These are phyloP conservation scores for Leptarthrus brevirostris DNA, from an alignment of 2,888 invertebrate species.

Conservation along the genomic window DNA sequence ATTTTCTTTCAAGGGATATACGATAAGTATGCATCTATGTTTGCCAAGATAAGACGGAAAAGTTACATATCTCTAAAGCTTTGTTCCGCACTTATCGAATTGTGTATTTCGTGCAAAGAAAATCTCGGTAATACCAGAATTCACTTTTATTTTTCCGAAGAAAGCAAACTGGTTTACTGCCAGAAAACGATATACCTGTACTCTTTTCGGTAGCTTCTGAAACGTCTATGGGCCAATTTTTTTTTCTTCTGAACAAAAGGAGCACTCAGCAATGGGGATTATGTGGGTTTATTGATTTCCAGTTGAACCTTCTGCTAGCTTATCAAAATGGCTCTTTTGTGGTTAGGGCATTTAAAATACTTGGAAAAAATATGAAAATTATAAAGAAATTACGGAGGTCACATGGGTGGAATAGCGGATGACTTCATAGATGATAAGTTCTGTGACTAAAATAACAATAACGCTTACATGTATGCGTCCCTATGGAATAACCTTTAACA, in stretches of 20 bases:
- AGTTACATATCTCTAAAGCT: background rate
- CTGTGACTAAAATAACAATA: constrained; percentile 51
- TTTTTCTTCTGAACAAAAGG: too few species aligned
- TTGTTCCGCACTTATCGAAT: constrained; percentile 26
- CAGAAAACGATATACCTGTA: too few species aligned
- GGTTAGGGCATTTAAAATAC: background rate
- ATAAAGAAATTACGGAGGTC: background rate
- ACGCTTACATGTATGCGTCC: constrained; percentile 17
- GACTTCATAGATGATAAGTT: constrained; percentile 32
- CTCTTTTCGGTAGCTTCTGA: too few species aligned
- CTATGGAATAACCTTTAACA: constrained; percentile 50
- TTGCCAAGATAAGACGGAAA: background rate
- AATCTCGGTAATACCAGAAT: background rate
- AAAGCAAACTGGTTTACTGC: too few species aligned
- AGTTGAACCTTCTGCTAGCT: too few species aligned
- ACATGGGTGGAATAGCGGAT: background rate
- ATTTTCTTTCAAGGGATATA: constrained; percentile 34
- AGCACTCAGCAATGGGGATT: too few species aligned
- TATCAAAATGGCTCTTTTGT: too few species aligned
- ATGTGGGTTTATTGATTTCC: too few species aligned
- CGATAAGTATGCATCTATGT: background rate
- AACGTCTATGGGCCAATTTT: too few species aligned
- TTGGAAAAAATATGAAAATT: background rate
- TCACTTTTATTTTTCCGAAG: background rate
- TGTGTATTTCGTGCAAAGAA: constrained; percentile 10